Evolutionary conservation across 2,797 vertebrate species (phyloP).

Genomic region (Hoplostethus atlanticus): DNA sequence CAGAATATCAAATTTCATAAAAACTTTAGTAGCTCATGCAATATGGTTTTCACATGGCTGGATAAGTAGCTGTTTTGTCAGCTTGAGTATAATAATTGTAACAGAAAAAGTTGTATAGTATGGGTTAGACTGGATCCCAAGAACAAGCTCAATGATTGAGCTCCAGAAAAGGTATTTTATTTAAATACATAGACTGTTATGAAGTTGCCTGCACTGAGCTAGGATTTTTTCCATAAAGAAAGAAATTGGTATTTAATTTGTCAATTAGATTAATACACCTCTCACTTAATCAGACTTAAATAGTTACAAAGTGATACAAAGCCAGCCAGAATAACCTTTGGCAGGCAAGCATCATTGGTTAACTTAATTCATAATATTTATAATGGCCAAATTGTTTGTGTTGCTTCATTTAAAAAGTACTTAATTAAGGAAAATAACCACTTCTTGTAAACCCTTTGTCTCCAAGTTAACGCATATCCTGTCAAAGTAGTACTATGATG

Average conservation of each 20-base stretch:
- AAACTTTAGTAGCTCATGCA: conserved; percentile 5
- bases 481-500: not conserved
- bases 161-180: no score
- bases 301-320: not conserved
- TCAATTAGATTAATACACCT: not conserved
- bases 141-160: no score
- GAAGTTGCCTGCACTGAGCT: no score
- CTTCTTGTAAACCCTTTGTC: not conserved
- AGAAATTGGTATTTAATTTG: not conserved
- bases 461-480: conserved; percentile 8
- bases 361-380: not conserved
- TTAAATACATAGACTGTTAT: no score
- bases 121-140: no score
- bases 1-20: not conserved
- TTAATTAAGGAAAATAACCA: no score
- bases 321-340: no score
- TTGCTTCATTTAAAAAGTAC: not conserved
- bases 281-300: not conserved
- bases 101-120: not conserved
- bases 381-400: not conserved
- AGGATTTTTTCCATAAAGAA: not conserved
- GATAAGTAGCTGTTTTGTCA: conserved; percentile 5
- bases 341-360: no score
- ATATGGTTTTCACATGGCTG: conserved; percentile 6
- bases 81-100: conserved; percentile 25